Percentiles rank a stretch among this genome's conserved stretches.
These are phyloP conservation scores for Drosophila ogumai DNA, from an alignment of 1,140 invertebrate genomes.

Conservation along the genomic window DNA sequence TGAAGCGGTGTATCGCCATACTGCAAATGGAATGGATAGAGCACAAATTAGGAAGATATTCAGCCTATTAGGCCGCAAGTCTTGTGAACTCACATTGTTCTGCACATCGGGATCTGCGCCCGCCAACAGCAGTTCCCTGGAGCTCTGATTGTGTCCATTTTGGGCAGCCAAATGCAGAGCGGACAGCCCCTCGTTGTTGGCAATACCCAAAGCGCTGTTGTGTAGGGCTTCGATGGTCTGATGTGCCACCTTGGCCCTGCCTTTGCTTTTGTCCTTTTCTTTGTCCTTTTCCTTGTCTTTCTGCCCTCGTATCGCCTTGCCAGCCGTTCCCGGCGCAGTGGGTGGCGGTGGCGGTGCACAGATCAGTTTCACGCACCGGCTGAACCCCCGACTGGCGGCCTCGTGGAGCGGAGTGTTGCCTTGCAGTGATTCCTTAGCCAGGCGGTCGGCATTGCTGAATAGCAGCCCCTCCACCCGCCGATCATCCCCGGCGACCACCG, in stretches of 20 bases:
- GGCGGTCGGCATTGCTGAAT: conserved; percentile 58
- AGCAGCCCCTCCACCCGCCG: conserved; percentile 67
- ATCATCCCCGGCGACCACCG: conserved; percentile 74
- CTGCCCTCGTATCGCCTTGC: conserved; percentile 10
- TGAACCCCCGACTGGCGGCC: conserved; percentile 97
- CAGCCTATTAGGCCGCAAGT: conserved; percentile 24
- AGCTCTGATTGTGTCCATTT: conserved; percentile 98
- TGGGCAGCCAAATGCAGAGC: conserved; percentile 97
- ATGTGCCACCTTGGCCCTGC: conserved; percentile 48
- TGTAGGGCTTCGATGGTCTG: conserved; percentile 86
- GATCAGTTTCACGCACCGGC: conserved; percentile 92
- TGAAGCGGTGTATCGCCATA: conserved; percentile 98
- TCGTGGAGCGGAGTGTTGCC: conserved; percentile 97
- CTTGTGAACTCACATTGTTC: conserved; percentile 91
- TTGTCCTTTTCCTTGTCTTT: conserved; percentile 44
- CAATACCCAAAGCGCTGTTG: conserved; percentile 89
- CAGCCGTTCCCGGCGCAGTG: conserved; percentile 4
- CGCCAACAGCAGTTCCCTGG: conserved; percentile 93
- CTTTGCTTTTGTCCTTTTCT: conserved; percentile 53
- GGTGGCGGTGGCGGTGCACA: conserved; percentile 85
- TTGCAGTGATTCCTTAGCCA: conserved; percentile 86
- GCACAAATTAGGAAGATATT: background rate
- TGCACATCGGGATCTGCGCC: conserved; percentile 95
- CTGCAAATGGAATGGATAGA: conserved; percentile 84
- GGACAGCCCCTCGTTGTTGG: conserved; percentile 95